Evolutionary conservation across 2,113 vertebrate genomes (phyloP).

Genomic region (Plectropomus leopardus): DNA sequence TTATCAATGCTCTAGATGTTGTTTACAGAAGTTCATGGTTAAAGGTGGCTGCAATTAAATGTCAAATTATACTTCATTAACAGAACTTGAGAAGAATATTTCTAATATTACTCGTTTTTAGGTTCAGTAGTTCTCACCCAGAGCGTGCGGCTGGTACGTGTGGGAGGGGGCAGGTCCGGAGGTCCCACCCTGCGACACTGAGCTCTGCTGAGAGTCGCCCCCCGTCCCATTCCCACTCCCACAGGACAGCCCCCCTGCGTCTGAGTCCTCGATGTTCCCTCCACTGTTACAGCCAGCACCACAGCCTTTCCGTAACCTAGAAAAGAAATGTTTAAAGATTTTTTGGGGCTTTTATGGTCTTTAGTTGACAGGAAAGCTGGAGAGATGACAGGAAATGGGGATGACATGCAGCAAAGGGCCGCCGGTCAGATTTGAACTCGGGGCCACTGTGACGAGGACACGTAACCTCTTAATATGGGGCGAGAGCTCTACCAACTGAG

Average conservation of each 20-base stretch:
- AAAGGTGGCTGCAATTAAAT: background rate
- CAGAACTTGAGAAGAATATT: no score
- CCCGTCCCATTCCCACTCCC: constrained; percentile 88
- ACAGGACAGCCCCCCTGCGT: constrained; percentile 91
- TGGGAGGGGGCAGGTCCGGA: constrained; percentile 87
- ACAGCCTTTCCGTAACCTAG: constrained; percentile 95
- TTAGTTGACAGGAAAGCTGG: no score
- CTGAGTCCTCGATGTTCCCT: constrained; percentile 97
- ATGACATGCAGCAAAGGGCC: no score
- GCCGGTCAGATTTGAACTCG: no score
- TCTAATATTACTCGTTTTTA: background rate
- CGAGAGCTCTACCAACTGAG: no score
- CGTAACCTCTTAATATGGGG: no score
- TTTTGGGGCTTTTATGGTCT: no score
- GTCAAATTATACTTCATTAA: no score
- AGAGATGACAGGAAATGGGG: no score
- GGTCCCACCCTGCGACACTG: constrained; percentile 85
- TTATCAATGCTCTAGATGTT: no score
- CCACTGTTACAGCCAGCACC: constrained; percentile 99
- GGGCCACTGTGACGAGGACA: no score
- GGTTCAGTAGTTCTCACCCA: constrained; percentile 82
- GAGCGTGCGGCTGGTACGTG: constrained; percentile 86
- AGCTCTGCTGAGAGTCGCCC: constrained; percentile 90
- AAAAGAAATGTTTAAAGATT: background rate
- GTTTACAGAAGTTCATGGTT: background rate